Conservation (phyloP, 1,140 invertebrate genomes). For the Ostrea denselamellosa region DNA sequence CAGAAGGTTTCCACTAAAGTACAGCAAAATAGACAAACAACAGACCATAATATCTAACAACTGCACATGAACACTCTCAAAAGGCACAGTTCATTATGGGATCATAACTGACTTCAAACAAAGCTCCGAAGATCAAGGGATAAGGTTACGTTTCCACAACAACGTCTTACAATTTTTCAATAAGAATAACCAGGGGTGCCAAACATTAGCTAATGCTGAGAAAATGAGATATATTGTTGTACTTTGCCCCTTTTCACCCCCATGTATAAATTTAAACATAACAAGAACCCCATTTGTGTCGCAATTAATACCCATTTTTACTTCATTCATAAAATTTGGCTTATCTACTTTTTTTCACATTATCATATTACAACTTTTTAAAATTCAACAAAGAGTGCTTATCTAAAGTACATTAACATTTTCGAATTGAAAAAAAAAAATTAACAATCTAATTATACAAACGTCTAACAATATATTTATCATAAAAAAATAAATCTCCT, state of each 20-base stretch:
- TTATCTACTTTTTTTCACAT: constrained; percentile 28
- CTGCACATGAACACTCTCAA: constrained; percentile 3
- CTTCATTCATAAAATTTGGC: constrained; percentile 9
- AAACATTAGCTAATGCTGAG: not conserved
- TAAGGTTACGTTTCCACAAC: constrained; percentile 3
- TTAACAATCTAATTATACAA: not conserved
- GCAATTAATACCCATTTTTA: not conserved
- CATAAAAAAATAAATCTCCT: not conserved
- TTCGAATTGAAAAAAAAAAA: too few relatives aligned
- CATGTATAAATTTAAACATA: constrained; percentile 15
- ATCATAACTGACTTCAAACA: constrained; percentile 36
- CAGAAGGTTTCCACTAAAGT: not conserved
- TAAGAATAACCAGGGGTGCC: not conserved
- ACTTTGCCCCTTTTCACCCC: not conserved
- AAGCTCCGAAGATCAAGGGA: constrained; percentile 3
- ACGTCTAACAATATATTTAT: not conserved
- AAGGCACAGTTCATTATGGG: not conserved
- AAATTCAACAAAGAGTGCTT: not conserved
- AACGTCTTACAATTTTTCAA: not conserved
- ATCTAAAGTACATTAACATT: not conserved
- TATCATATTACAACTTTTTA: constrained; percentile 2
- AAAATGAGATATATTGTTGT: constrained; percentile 7
- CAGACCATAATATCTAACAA: not conserved
- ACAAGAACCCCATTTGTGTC: not conserved
- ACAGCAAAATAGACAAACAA: constrained; percentile 16